Evolutionary conservation across 2,888 invertebrate species (phyloP).

Genomic region (Pimpla rufipes): DNA sequence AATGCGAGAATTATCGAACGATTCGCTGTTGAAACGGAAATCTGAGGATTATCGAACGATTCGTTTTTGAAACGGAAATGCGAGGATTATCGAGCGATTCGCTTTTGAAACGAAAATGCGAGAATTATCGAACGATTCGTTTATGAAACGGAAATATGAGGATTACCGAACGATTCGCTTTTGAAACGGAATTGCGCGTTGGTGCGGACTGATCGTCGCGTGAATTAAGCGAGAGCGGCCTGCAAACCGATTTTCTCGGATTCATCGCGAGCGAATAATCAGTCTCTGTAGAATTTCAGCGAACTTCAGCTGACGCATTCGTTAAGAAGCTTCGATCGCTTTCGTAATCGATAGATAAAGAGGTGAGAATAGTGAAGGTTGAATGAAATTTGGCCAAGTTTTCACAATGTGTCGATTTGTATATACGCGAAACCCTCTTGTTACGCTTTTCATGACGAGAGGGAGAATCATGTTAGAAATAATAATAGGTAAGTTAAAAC

Average conservation of each 20-base stretch:
- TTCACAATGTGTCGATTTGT: conserved; percentile 20
- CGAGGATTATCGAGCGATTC: neutral
- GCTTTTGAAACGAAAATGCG: no score
- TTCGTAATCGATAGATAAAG: neutral
- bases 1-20: no score
- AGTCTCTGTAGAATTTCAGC: conserved; percentile 16
- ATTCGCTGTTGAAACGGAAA: no score
- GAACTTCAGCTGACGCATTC: conserved; percentile 3
- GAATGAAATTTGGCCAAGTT: conserved; percentile 36
- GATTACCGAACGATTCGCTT: neutral
- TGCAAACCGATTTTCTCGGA: conserved; percentile 37
- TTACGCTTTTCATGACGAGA: neutral
- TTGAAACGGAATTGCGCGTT: conserved; percentile 10
- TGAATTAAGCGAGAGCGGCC: conserved; percentile 37
- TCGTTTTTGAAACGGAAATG: no score
- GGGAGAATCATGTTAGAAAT: no score
- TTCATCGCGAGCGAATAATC: conserved; percentile 8
- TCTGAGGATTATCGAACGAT: neutral
- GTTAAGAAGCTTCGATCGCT: conserved; percentile 24
- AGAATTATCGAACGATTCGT: neutral
- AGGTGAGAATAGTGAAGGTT: conserved; percentile 3
- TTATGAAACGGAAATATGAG: no score
- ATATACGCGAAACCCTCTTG: conserved; percentile 25
- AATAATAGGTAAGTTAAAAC: conserved; percentile 33
- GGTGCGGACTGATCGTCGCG: conserved; percentile 21